Percentiles rank a stretch among this genome's conserved stretches.
Conservation (phyloP, 2,113 vertebrate species). For the Machaerirhynchus nigripectus region DNA sequence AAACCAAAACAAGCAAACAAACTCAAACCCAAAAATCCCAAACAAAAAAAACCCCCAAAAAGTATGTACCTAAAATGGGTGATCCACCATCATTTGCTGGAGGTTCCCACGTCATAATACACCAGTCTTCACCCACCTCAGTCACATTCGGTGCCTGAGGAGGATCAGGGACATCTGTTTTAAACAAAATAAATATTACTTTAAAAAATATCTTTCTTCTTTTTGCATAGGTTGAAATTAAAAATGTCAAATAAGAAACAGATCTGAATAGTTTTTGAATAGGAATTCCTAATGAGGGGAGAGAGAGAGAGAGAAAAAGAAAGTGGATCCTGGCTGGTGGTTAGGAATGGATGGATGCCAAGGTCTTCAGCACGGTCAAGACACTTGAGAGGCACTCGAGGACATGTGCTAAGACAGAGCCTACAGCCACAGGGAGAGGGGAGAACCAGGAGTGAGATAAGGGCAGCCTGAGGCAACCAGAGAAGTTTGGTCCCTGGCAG, state of each 20-base stretch:
- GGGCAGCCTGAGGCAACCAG: not conserved
- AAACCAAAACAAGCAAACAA: not conserved
- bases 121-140: conserved; percentile 95
- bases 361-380: not conserved
- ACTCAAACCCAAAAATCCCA: no score
- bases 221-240: not conserved
- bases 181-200: not conserved
- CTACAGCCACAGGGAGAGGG: not conserved
- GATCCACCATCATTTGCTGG: conserved; percentile 90
- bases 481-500: not conserved
- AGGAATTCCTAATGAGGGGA: not conserved
- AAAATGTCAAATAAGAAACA: not conserved
- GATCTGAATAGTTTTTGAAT: not conserved
- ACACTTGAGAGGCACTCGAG: not conserved
- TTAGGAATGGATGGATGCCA: not conserved
- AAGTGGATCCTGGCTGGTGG: not conserved
- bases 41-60: not conserved
- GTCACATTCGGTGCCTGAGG: conserved; percentile 87
- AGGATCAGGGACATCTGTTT: conserved; percentile 90
- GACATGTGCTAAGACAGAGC: not conserved
- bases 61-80: conserved; percentile 84
- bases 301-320: not conserved
- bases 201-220: not conserved
- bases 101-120: conserved; percentile 92
- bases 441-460: not conserved